Percentiles rank a stretch among this genome's conserved stretches.
Evolutionary conservation across 1,140 invertebrate genomes (phyloP).

Genomic region (Coenobita brevimanus): DNA sequence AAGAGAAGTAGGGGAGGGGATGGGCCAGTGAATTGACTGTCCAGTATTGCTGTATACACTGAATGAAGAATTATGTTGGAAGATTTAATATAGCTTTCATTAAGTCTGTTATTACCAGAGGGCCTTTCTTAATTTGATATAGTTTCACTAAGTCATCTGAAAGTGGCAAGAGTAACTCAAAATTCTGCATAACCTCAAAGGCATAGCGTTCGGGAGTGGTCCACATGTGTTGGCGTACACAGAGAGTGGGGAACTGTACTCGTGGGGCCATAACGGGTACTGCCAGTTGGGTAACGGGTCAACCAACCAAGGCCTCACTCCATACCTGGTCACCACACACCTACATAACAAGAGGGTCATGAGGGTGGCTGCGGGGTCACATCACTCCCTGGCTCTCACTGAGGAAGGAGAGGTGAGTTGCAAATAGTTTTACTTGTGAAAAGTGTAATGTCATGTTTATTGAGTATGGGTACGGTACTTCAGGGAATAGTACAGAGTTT

Average conservation of each 20-base stretch:
- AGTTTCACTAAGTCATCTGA: too few species aligned
- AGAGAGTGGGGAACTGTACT: slow-evolving; percentile 78
- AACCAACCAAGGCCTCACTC: slow-evolving; percentile 77
- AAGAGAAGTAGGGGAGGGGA: too few species aligned
- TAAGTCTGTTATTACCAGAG: too few species aligned
- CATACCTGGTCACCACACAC: slow-evolving; percentile 75
- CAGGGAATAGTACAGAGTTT: too few species aligned
- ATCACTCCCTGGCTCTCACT: slow-evolving; percentile 77
- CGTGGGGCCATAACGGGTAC: slow-evolving; percentile 82
- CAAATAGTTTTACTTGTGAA: too few species aligned
- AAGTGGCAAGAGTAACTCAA: neutral
- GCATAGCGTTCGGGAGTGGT: slow-evolving; percentile 80
- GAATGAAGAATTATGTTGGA: too few species aligned
- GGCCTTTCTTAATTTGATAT: too few species aligned
- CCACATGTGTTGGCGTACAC: slow-evolving; percentile 81
- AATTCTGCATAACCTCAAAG: slow-evolving; percentile 65
- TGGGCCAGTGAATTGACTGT: too few species aligned
- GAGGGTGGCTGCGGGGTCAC: slow-evolving; percentile 78
- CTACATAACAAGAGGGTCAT: slow-evolving; percentile 76
- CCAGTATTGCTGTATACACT: too few species aligned
- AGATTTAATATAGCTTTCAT: too few species aligned
- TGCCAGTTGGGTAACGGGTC: slow-evolving; percentile 79
- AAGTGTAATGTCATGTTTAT: too few species aligned
- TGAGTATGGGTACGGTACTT: too few species aligned
- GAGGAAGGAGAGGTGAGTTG: slow-evolving; percentile 78